Evolutionary conservation across 2,888 invertebrate species (phyloP).

Genomic region (Nasonia oneida): DNA sequence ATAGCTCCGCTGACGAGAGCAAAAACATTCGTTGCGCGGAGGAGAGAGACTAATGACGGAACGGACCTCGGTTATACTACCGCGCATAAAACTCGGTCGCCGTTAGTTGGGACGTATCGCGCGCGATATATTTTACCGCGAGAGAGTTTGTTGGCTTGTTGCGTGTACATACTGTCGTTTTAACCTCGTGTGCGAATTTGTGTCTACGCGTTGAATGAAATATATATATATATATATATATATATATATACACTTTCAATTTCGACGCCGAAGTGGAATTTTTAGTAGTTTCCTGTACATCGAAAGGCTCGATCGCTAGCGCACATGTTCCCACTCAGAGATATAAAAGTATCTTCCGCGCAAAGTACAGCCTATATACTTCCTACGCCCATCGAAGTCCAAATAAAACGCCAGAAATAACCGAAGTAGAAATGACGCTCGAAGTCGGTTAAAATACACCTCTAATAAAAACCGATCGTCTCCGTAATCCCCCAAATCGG

Average conservation of each 20-base stretch:
- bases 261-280: neutral
- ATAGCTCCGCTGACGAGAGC: neutral
- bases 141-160: neutral
- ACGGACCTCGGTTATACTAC: neutral
- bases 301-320: neutral
- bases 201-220: too few species aligned
- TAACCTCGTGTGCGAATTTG: neutral
- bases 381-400: neutral
- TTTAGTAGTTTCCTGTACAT: too few species aligned
- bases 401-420: neutral
- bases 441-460: neutral
- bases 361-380: neutral
- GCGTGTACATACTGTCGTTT: neutral
- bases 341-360: neutral
- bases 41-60: slow-evolving; percentile 15
- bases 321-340: neutral
- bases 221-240: too few species aligned
- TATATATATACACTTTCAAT: neutral
- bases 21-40: slow-evolving; percentile 25
- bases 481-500: neutral
- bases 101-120: slow-evolving; percentile 4
- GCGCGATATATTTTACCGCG: neutral
- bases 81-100: slow-evolving; percentile 21
- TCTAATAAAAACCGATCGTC: neutral
- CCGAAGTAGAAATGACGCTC: neutral